phyloP scores from a whole-genome alignment of 2,113 vertebrate species.

The Perccottus glenii region DNA sequence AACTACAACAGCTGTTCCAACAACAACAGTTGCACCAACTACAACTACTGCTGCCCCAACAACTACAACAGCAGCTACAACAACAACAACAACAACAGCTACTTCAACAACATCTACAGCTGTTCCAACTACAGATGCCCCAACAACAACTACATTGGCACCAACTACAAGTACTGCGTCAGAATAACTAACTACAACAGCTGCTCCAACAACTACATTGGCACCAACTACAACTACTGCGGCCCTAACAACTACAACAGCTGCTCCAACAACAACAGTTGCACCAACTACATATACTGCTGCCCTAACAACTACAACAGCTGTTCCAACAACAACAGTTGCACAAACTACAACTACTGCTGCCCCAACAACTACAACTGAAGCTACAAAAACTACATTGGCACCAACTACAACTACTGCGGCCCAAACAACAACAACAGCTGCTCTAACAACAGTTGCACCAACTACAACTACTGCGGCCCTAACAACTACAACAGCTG shows the following conservation, averaged over 20 bases:
- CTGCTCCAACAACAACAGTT: too few relatives aligned
- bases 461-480: neutral
- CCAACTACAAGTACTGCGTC: neutral
- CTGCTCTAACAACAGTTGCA: neutral
- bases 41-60: too few relatives aligned
- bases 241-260: rapidly evolving
- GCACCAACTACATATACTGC: too few relatives aligned
- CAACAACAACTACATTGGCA: neutral
- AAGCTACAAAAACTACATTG: too few relatives aligned
- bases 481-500: neutral
- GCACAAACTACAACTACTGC: too few relatives aligned
- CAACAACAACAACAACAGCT: too few relatives aligned
- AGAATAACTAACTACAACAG: neutral
- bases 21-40: too few relatives aligned
- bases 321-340: too few relatives aligned
- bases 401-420: neutral
- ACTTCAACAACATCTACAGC: neutral
- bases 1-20: too few relatives aligned
- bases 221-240: neutral
- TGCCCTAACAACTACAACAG: too few relatives aligned
- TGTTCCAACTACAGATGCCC: neutral
- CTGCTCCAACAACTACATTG: neutral
- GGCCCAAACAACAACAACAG: neutral
- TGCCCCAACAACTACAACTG: too few relatives aligned
- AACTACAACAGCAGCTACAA: too few relatives aligned